Conservation (phyloP, 2,888 invertebrate species). For the Noctuana brunneofusca region DNA sequence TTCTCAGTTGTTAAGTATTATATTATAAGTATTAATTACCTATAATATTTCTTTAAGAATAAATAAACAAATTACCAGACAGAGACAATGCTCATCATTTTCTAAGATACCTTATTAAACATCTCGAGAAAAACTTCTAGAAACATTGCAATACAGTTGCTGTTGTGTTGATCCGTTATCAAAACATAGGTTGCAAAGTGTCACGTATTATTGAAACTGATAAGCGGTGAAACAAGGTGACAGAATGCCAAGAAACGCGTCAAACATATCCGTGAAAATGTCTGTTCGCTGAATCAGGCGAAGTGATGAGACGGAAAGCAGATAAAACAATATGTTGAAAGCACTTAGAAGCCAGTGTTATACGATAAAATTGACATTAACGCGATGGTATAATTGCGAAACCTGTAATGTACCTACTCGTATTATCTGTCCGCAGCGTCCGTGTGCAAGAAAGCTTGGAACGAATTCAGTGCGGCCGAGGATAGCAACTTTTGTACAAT, state of each 20-base stretch:
- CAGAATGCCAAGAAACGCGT: not conserved
- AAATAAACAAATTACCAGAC: no score
- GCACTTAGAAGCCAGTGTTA: no score
- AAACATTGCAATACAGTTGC: not conserved
- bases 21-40: no score
- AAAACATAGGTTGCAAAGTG: not conserved
- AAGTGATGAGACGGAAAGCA: not conserved
- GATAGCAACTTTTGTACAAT: slow-evolving; percentile 78
- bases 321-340: no score
- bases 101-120: not conserved
- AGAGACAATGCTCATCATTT: not conserved
- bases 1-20: no score
- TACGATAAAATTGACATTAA: no score
- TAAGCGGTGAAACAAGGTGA: not conserved
- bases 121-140: not conserved
- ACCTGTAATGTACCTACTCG: no score
- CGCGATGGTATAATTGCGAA: no score
- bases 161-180: not conserved
- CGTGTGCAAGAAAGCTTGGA: slow-evolving; percentile 34
- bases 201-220: slow-evolving; percentile 5
- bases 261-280: not conserved
- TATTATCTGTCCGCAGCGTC: slow-evolving; percentile 11
- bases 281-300: not conserved
- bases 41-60: no score
- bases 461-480: slow-evolving; percentile 50